phyloP scores from a whole-genome alignment of 2,888 invertebrate genomes.

The Himalopsyche anomala region DNA sequence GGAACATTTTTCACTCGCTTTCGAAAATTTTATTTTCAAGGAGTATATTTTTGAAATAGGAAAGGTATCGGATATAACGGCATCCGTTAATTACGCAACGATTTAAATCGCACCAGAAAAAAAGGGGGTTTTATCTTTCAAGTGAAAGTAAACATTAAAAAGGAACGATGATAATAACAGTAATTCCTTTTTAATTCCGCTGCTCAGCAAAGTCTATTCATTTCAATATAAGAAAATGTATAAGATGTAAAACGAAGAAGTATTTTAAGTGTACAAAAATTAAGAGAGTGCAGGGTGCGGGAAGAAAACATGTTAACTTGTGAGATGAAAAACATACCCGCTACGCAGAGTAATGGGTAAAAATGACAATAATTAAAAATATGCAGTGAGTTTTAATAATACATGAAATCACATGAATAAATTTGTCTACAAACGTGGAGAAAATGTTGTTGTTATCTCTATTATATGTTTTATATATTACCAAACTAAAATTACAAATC shows the following conservation, averaged over 20 bases:
- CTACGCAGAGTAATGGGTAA: not conserved
- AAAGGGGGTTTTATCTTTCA: not conserved
- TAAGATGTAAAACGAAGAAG: not conserved
- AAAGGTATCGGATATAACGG: conserved; percentile 9
- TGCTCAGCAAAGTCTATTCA: not conserved
- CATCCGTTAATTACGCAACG: conserved; percentile 26
- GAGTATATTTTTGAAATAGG: not conserved
- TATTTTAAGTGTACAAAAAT: conserved; percentile 5
- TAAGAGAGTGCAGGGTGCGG: not conserved
- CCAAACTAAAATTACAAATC: no score
- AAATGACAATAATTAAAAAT: not conserved
- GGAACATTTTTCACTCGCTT: not conserved
- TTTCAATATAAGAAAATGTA: not conserved
- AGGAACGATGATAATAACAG: not conserved
- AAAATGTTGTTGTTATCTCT: no score
- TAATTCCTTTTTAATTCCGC: conserved; percentile 18
- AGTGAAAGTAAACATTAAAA: conserved; percentile 7
- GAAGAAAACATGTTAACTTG: conserved; percentile 8
- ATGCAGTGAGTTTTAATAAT: not conserved
- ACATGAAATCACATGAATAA: no score
- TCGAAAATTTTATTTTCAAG: not conserved
- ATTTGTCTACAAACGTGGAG: no score
- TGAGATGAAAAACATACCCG: not conserved
- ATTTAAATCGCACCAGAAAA: not conserved
- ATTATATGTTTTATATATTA: no score